A percentile compares a stretch with the other conserved stretches of the same genome.
Evolutionary conservation across 2,113 vertebrate genomes (phyloP).

Genomic region (Panthera tigris): DNA sequence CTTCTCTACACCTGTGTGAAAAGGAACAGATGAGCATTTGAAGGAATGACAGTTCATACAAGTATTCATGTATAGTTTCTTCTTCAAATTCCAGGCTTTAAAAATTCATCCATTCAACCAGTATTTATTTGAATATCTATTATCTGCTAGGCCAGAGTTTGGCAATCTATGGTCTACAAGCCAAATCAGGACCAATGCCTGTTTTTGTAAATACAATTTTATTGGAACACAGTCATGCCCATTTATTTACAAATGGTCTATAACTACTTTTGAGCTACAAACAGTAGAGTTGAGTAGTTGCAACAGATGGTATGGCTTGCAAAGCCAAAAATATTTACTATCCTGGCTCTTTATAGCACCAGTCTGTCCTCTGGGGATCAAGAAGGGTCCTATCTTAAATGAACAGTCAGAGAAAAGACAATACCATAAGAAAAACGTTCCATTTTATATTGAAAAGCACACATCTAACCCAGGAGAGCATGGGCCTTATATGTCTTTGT

Average conservation of each 20-base stretch:
- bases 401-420: neutral
- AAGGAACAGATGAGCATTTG: neutral
- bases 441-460: conserved; percentile 20
- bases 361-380: neutral
- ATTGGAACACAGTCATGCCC: neutral
- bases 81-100: conserved; percentile 24
- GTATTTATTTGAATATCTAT: neutral
- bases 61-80: neutral
- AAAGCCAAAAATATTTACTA: neutral
- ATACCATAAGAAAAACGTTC: neutral
- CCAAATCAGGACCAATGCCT: conserved; percentile 12
- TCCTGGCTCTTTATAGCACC: neutral
- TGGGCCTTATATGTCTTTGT: neutral
- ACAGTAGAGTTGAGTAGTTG: neutral
- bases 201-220: conserved; percentile 9
- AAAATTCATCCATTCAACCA: neutral
- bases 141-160: neutral
- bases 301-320: neutral
- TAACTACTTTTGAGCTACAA: neutral
- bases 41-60: neutral
- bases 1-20: neutral
- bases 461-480: neutral
- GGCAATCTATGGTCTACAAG: neutral
- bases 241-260: neutral
- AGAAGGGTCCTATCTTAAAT: neutral